Evolutionary conservation across 1,140 invertebrate genomes (phyloP).

Genomic region (Leguminivora glycinivorella): DNA sequence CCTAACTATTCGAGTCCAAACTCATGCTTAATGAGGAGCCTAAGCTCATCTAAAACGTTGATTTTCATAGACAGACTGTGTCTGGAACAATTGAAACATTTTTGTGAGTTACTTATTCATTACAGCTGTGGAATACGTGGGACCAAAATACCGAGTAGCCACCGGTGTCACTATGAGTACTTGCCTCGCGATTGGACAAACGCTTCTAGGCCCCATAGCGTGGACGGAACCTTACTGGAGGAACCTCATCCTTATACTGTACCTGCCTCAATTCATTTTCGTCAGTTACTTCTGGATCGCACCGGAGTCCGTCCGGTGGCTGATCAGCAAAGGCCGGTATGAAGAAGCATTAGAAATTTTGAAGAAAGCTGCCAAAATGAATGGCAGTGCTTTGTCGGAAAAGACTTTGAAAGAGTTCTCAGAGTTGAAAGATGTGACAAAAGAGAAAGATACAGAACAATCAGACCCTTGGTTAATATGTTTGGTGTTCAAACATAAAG

Average conservation of each 20-base stretch:
- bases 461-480: conserved; percentile 56
- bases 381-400: conserved; percentile 79
- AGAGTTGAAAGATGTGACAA: conserved; percentile 6
- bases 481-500: conserved; percentile 75
- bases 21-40: too few relatives aligned
- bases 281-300: conserved; percentile 81
- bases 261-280: conserved; percentile 82
- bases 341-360: conserved; percentile 82
- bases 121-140: conserved; percentile 87
- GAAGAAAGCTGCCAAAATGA: conserved; percentile 81
- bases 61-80: too few relatives aligned
- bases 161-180: conserved; percentile 83
- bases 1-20: too few relatives aligned
- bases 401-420: conserved; percentile 69
- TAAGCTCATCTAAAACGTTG: too few relatives aligned
- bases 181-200: conserved; percentile 85
- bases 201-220: conserved; percentile 82
- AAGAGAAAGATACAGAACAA: neutral
- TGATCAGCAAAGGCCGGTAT: conserved; percentile 84
- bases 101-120: conserved; percentile 23
- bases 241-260: conserved; percentile 82
- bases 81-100: neutral
- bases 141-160: conserved; percentile 84
- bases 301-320: conserved; percentile 86
- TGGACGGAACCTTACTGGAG: conserved; percentile 86